Base-by-base conservation (phyloP, 2,797 vertebrate species). In the Moxostoma hubbsi region DNA sequence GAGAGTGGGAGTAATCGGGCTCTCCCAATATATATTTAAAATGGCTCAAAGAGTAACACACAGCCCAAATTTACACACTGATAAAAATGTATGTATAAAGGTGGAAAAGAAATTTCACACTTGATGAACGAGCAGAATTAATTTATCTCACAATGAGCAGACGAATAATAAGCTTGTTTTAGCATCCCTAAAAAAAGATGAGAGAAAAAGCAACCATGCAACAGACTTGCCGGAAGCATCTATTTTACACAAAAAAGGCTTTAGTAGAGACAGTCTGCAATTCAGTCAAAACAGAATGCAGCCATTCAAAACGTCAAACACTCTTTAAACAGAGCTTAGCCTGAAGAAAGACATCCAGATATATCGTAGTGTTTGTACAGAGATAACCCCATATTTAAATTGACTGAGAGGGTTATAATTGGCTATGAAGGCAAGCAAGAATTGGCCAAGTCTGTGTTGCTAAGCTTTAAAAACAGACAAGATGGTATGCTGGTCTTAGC, bases 281-380 rank as follows among this genome's bases (percentile, higher is more conserved):
- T 36, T 71, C 36, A 72, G 16, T 61, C 45, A 36, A 54, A 7
- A 77, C 57, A 68, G 55, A 67, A 77, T 49, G 43, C 18, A 58
- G 45, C 64, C n/a, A 75, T 79, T 72, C 50, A 66, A 75, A 84
- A 82, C 68, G 62, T 72, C 69, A 80, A 79, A 73, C 50, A 47
- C 53, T 43, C 18, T 77, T 54, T 55, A 7, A 18, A 66, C 36
- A 73, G 12, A 66, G 12, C 55, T 45, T n/a, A 53, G 75, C 51
- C 80, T 46, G 24, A 57, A 81, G 65, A 76, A 12, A 59, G n/a
- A 73, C 66, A 54, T 59, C 24, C 45, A 75, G 7, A 70, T 16
- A 51, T 4, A 49, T 36, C 36, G 24, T 24, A 36, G 36, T 36
- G 36, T 36, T 36, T 36, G 36, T 36, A 36, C 36, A 36, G 36